These are phyloP conservation scores for Apeira syringaria DNA, from an alignment of 2,888 invertebrate species.

Conservation along the genomic window DNA sequence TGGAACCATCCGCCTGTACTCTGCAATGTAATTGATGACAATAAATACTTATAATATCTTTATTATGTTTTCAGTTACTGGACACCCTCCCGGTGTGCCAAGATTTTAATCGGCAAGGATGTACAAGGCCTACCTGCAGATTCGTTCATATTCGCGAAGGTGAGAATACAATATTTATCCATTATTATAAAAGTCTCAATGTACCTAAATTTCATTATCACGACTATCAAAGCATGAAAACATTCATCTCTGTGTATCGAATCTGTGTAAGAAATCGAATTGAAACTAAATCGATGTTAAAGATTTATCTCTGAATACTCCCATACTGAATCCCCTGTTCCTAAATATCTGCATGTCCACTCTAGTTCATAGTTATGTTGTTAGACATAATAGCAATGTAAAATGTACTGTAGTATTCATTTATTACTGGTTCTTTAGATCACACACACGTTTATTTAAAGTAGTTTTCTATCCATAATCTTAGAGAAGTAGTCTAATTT, in stretches of 20 bases:
- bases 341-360: conserved; percentile 18
- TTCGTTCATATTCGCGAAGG: conserved; percentile 99
- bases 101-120: conserved; percentile 99
- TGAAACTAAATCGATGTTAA: conserved; percentile 7
- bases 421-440: conserved; percentile 19
- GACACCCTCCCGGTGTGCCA: conserved; percentile 99
- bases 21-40: conserved; percentile 37
- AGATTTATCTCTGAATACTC: conserved; percentile 4
- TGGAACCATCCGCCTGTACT: conserved; percentile 53
- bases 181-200: conserved; percentile 6
- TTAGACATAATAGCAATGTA: conserved; percentile 13
- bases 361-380: conserved; percentile 18
- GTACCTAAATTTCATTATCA: conserved; percentile 8
- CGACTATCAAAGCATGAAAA: conserved; percentile 16
- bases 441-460: conserved; percentile 9
- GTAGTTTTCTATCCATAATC: conserved; percentile 11
- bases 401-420: conserved; percentile 17
- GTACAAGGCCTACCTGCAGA: conserved; percentile 98
- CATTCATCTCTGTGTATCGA: conserved; percentile 5
- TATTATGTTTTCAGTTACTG: conserved; percentile 95
- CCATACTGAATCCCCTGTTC: conserved; percentile 11
- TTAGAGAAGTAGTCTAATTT: conserved; percentile 9
- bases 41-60: conserved; percentile 55
- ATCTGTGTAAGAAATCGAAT: conserved; percentile 1
- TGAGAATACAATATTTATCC: conserved; percentile 70